Base-by-base conservation (phyloP, 2,797 vertebrate species). In the Falco columbarius region DNA sequence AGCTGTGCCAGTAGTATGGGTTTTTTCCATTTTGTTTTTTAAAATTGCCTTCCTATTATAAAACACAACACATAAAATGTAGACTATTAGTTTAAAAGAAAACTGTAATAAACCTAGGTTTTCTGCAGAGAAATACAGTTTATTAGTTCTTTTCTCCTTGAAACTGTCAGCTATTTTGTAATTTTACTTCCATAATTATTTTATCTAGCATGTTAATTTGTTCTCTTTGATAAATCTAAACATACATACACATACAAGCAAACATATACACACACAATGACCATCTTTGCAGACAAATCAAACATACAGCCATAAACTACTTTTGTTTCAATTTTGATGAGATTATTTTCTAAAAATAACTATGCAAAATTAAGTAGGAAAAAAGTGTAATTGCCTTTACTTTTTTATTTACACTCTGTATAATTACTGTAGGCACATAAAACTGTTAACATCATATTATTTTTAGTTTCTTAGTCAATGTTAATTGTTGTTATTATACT, bases 401-500 rank as follows among this genome's bases (percentile, higher is more conserved):
- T 55, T 34, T 97, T 94, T 87, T 88, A 92, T 88, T 96, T 95
- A 93, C 73, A 77, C 26, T 72, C 42, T 26, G 56, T 81, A 82
- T 84, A 88, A 86, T 71, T 89, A 93, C 68, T 91, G 66, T 58
- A 97, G 92, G 95, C 74, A 97, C 36, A 66, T 67, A 93, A 96
- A 97, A 36, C 61, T 58, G 26, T 82, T 84, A 88, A 61, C 70
- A 90, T 67, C 3, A 8, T 81, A 89, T 82, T 94, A 90, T 49
- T 94, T 92, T 94, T 62, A 88, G 71, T 90, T 97, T 96, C 68
- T 90, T 54, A 81, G 71, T 59, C 80, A 89, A 61, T 89, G 72
- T 40, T 95, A 97, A 94, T 82, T 88, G 91, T 93, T 93, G 88
- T 93, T 79, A 86, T 76, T 87, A 95, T 66, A 66, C 40, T 67